A percentile compares a stretch with the other conserved stretches of the same genome.
Evolutionary conservation across 2,888 invertebrate species (phyloP).

Genomic region (Oxyteleia sp.): DNA sequence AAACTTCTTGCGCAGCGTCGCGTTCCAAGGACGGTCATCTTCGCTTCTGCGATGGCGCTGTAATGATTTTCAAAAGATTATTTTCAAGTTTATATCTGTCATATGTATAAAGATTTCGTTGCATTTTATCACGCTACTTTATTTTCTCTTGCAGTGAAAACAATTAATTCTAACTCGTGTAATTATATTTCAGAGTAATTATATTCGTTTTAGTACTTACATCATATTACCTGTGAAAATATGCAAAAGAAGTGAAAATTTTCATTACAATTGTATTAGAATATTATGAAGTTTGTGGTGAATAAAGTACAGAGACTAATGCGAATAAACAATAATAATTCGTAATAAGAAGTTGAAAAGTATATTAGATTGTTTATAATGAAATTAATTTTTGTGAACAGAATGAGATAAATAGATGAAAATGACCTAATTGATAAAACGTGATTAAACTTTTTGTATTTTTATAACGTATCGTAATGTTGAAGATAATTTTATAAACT

Average conservation of each 20-base stretch:
- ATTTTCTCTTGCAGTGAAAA: constrained; percentile 5
- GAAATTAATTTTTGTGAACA: neutral
- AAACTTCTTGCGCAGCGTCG: constrained; percentile 53
- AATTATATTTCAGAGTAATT: constrained; percentile 22
- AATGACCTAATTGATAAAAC: no score
- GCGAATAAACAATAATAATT: neutral
- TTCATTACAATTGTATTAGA: neutral
- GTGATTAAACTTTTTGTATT: no score
- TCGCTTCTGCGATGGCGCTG: constrained; percentile 58
- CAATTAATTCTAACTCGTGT: no score
- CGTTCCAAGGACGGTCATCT: constrained; percentile 56
- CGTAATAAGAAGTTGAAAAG: neutral
- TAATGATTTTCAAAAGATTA: constrained; percentile 66
- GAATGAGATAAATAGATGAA: constrained; percentile 2
- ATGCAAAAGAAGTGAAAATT: constrained; percentile 8
- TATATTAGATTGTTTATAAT: no score
- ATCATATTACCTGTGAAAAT: constrained; percentile 60
- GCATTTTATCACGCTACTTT: neutral
- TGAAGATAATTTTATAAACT: no score
- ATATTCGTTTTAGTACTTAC: constrained; percentile 51
- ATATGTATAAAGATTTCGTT: neutral
- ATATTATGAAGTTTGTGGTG: constrained; percentile 12
- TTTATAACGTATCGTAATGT: no score
- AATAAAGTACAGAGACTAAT: neutral
- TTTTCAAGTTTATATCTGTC: constrained; percentile 25